Conservation (phyloP, 1,140 invertebrate species). For the Drosophila baimaii region DNA sequence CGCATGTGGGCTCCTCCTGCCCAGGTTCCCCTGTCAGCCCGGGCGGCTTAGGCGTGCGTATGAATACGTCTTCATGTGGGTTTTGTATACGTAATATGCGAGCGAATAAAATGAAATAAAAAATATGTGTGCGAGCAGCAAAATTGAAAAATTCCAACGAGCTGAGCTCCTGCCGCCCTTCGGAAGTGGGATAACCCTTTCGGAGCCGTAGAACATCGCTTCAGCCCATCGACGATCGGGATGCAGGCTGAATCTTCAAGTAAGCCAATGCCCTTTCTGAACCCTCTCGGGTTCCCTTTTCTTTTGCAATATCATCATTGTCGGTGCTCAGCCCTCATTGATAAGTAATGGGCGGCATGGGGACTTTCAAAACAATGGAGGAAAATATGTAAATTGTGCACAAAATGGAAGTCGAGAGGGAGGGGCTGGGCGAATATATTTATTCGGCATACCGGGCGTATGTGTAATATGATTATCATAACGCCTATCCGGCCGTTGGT, state of each 20-base stretch:
- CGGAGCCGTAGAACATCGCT: not conserved
- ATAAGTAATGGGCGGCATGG: constrained; percentile 52
- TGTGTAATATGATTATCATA: constrained; percentile 76
- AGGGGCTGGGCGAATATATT: not conserved
- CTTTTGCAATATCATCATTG: constrained; percentile 32
- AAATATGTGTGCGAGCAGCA: constrained; percentile 30
- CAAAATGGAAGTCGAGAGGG: constrained; percentile 28
- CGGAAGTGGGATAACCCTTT: constrained; percentile 16
- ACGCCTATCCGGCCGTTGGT: constrained; percentile 36
- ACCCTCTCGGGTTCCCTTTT: constrained; percentile 10
- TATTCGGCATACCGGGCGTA: constrained; percentile 37
- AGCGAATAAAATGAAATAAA: constrained; percentile 50
- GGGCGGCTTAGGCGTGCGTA: constrained; percentile 62
- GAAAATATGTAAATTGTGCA: constrained; percentile 67
- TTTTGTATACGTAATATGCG: constrained; percentile 29
- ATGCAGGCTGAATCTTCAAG: constrained; percentile 53
- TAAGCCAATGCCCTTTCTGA: not conserved
- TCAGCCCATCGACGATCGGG: constrained; percentile 12
- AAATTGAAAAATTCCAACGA: constrained; percentile 71
- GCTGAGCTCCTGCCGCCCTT: constrained; percentile 15
- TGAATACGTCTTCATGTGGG: constrained; percentile 64
- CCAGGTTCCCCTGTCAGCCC: constrained; percentile 31
- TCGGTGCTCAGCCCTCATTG: constrained; percentile 26
- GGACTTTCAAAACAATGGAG: constrained; percentile 70
- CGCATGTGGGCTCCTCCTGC: constrained; percentile 61